These are phyloP conservation scores for Papilio gigon DNA, from an alignment of 2,888 invertebrate species.

Conservation along the genomic window DNA sequence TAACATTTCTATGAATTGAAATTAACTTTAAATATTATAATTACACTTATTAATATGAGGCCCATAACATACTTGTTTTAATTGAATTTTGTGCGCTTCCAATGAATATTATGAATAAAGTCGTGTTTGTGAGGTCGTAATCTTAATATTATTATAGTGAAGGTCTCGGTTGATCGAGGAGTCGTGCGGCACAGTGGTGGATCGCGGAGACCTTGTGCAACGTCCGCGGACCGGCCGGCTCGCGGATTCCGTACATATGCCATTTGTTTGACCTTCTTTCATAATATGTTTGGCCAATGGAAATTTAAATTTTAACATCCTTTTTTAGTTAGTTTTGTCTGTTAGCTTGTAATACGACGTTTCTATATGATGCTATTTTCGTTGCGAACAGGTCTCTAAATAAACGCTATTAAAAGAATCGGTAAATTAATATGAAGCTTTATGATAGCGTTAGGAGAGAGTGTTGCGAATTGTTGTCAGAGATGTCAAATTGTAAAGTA, in stretches of 20 bases:
- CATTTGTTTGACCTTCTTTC: conserved; percentile 18
- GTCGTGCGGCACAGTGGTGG: neutral
- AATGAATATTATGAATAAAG: conserved; percentile 1
- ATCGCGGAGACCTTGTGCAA: conserved; percentile 2
- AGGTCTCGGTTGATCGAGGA: neutral
- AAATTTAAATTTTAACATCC: neutral
- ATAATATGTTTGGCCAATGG: neutral
- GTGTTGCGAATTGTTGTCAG: conserved; percentile 6
- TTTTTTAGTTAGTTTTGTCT: neutral
- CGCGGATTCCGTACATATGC: neutral
- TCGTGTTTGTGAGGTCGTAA: conserved; percentile 5
- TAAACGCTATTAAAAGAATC: too few relatives aligned
- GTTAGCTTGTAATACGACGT: too few relatives aligned
- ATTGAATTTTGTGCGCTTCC: neutral
- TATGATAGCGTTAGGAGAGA: neutral
- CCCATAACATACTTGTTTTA: conserved; percentile 14
- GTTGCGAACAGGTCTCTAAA: too few relatives aligned
- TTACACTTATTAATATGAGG: neutral
- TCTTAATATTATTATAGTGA: conserved; percentile 6
- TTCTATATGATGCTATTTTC: too few relatives aligned
- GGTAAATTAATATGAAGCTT: neutral
- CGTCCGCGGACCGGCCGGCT: neutral
- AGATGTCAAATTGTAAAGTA: conserved; percentile 24
- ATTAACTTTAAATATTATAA: neutral
- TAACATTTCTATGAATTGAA: too few relatives aligned